These are phyloP conservation scores for Pipistrellus nathusii DNA, from an alignment of 2,797 vertebrate genomes.

Conservation along the genomic window DNA sequence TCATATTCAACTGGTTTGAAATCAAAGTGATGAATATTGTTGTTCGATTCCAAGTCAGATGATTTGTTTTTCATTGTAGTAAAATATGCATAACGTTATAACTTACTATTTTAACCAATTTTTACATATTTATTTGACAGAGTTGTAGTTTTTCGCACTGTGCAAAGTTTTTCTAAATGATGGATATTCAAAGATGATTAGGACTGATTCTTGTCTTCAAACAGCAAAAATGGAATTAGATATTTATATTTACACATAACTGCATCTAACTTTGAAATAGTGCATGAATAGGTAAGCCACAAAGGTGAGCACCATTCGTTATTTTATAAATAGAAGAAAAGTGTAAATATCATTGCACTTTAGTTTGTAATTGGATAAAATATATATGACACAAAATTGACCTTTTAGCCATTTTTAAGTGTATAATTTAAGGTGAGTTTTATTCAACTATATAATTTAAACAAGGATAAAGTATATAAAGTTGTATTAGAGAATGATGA, in stretches of 20 bases:
- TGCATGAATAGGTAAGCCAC: not conserved
- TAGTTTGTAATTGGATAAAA: conserved; percentile 38
- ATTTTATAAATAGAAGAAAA: conserved; percentile 13
- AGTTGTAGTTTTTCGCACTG: not conserved
- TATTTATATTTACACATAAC: not conserved
- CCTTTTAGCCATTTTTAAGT: conserved; percentile 16
- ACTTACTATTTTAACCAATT: not conserved
- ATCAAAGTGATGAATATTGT: not conserved
- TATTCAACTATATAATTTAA: conserved; percentile 18
- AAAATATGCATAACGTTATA: not conserved
- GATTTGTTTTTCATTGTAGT: not conserved
- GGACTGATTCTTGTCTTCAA: not conserved
- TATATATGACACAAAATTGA: not conserved
- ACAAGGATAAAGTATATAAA: not conserved
- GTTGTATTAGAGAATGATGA: conserved; percentile 10
- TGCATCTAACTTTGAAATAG: conserved; percentile 25
- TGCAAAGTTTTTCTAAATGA: not conserved
- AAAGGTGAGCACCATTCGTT: not conserved
- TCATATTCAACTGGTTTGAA: not conserved
- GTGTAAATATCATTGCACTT: conserved; percentile 4
- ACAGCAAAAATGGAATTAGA: not conserved
- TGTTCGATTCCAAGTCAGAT: not conserved
- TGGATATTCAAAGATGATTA: not conserved
- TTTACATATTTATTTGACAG: not conserved
- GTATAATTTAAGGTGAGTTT: conserved; percentile 18